Percentiles rank a stretch among this genome's conserved stretches.
These are phyloP conservation scores for Halcyon malimbica DNA, from an alignment of 2,113 vertebrate species.

Conservation along the genomic window DNA sequence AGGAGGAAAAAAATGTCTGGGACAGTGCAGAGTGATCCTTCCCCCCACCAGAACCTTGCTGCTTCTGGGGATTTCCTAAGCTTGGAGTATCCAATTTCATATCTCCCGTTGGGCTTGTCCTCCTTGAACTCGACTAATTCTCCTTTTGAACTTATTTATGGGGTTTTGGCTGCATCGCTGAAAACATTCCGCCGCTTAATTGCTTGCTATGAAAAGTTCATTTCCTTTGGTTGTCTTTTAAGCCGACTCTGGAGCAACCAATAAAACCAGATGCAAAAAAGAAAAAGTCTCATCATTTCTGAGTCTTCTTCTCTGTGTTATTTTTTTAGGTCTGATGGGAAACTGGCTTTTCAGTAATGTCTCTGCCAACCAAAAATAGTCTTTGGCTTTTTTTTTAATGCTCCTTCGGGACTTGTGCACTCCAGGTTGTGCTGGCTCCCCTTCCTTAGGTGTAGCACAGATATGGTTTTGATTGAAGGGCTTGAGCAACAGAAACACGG, in stretches of 20 bases:
- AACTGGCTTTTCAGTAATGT: not conserved
- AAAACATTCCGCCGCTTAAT: not conserved
- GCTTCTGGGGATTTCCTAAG: not conserved
- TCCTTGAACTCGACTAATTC: not conserved
- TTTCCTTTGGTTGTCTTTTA: not conserved
- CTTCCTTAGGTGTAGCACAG: not conserved
- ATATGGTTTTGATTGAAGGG: not conserved
- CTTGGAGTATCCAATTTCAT: not conserved
- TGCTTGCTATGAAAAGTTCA: not conserved
- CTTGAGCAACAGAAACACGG: not conserved
- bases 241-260: not conserved
- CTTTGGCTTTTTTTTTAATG: not conserved
- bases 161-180: not conserved
- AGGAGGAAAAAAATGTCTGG: not conserved
- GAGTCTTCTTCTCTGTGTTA: accelerated
- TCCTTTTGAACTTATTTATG: not conserved
- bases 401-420: not conserved
- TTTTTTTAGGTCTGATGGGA: not conserved
- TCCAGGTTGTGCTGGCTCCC: not conserved
- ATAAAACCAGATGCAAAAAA: not conserved
- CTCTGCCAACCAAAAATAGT: not conserved
- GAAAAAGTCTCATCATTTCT: not conserved
- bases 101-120: not conserved
- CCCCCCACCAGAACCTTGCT: accelerated
- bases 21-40: not conserved